phyloP scores from a whole-genome alignment of 2,888 invertebrate genomes.

The Dryadula phaetusa region DNA sequence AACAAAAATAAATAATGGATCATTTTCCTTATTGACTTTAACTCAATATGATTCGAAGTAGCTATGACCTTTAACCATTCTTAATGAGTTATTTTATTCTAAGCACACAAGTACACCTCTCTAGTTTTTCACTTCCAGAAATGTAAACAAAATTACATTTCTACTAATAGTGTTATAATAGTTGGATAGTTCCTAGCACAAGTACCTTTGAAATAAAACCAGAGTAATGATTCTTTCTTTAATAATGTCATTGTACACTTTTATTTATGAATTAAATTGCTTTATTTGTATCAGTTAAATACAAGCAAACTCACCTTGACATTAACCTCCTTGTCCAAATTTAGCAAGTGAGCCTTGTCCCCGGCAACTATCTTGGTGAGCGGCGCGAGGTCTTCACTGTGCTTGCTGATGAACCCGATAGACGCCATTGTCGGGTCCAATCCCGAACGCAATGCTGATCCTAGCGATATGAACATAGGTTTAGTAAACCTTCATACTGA shows the following conservation, averaged over 20 bases:
- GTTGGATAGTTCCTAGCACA: no score
- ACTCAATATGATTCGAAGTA: no score
- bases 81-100: no score
- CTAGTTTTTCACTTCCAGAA: no score
- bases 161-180: no score
- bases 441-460: conserved; percentile 89
- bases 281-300: background rate
- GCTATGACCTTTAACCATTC: no score
- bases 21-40: no score
- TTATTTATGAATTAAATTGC: no score
- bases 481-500: no score
- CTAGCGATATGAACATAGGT: conserved; percentile 58
- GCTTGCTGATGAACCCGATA: conserved; percentile 92
- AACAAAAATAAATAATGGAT: no score
- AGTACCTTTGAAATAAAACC: background rate
- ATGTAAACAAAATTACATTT: no score
- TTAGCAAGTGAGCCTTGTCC: conserved; percentile 78
- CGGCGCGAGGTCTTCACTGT: conserved; percentile 91
- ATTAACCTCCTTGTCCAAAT: conserved; percentile 85
- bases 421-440: conserved; percentile 91
- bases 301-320: conserved; percentile 73
- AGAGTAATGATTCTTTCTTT: background rate
- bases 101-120: no score
- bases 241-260: background rate
- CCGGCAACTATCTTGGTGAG: conserved; percentile 87